Evolutionary conservation across 2,113 vertebrate species (phyloP), one percentile per base, ranked within the genome.

Genomic region (Probosciger aterrimus): DNA sequence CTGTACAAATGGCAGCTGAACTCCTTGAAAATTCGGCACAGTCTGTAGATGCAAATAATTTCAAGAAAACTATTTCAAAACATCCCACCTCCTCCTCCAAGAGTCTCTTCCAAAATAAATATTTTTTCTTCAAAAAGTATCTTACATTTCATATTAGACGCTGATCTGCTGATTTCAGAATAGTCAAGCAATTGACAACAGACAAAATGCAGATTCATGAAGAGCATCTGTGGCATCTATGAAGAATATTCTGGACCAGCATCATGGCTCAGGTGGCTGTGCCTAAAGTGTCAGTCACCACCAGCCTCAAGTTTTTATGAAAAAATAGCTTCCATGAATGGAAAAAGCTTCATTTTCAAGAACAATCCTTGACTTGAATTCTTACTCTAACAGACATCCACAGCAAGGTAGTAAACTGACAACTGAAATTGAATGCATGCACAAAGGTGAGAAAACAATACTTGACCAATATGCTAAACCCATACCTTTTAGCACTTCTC

Each of bases 401-500:
- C 57, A 92, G 79, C 27, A 53, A 86, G 43, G 59, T 14, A 86
- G 76, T 70, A 33, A 88, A 59, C 39, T 44, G 59, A 71, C 76
- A 69, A 92, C 25, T 77, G 90, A 85, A 90, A 96, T 76, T 49
- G 83, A 90, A 92, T 73, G 75, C 57, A 77, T 15, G 73, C 52
- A 63, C 28, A 88, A 94, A 94, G 86, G 82, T 88, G 76, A 90
- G 80, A 90, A 93, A 93, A 78, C 17, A 86, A 47, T 83, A 59
- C 78, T 93, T 37, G 86, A 81, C 5, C 7, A 20, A 78, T 82
- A 62, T 63, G 80, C 81, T 73, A 52, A 95, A 94, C 83, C 6
- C 49, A 57, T 14, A 60, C 64, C 64, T 88, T 90, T 90, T 88
- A 96, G 86, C 91, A 96, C 76, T 86, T 92, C 82, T 74, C 71